phyloP scores from a whole-genome alignment of 2,113 vertebrate species.

The Psophia crepitans region DNA sequence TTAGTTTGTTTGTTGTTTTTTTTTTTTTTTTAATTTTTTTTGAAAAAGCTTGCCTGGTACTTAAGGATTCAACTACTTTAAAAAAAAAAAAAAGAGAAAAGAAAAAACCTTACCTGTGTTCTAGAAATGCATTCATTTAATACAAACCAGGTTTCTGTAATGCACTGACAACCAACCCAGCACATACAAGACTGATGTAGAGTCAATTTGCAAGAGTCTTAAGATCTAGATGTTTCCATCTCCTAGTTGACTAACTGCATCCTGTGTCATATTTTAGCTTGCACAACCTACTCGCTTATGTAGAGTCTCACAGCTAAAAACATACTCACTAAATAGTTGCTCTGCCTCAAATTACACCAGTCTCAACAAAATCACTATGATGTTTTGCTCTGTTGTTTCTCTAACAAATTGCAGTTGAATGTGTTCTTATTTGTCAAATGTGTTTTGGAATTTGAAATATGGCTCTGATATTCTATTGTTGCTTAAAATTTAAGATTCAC shows the following conservation, averaged over 20 bases:
- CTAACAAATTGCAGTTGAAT: neutral
- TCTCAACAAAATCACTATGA: neutral
- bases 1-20: neutral
- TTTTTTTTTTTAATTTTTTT: neutral
- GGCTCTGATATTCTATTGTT: neutral
- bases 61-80: neutral
- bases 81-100: neutral
- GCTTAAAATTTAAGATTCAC: neutral
- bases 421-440: neutral
- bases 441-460: neutral
- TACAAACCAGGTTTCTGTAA: neutral
- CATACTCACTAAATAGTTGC: neutral
- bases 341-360: neutral
- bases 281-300: fast-evolving
- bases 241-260: neutral
- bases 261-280: neutral
- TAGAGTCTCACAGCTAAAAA: neutral
- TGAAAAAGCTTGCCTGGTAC: neutral
- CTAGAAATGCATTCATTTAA: neutral
- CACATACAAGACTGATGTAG: neutral
- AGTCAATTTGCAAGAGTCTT: neutral
- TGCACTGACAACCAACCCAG: neutral
- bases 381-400: neutral
- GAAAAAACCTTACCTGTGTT: neutral
- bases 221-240: neutral